Evolutionary conservation across 2,888 invertebrate genomes (phyloP).

Genomic region (Aproaerema taeniolella): DNA sequence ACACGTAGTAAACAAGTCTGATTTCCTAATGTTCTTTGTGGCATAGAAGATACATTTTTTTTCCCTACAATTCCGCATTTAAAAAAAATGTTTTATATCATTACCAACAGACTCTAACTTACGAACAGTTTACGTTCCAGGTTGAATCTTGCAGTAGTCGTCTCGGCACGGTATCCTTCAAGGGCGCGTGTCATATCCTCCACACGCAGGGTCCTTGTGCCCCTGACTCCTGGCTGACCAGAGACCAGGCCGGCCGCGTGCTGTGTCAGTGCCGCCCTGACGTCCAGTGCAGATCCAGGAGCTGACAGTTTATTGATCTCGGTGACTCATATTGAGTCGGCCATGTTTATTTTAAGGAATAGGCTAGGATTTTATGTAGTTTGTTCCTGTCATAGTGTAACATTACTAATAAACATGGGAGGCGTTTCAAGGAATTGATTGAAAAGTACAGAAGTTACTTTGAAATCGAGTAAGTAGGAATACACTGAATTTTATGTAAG

Average conservation of each 20-base stretch:
- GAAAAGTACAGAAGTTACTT: too few species aligned
- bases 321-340: constrained; percentile 7
- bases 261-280: constrained; percentile 79
- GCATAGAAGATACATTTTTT: too few species aligned
- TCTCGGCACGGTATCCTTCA: constrained; percentile 80
- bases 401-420: too few species aligned
- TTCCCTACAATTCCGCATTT: too few species aligned
- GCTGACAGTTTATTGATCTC: constrained; percentile 9
- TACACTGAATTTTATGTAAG: too few species aligned
- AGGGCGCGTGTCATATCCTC: constrained; percentile 85
- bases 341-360: constrained; percentile 2
- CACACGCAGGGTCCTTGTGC: constrained; percentile 88
- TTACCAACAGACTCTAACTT: neutral
- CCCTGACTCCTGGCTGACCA: constrained; percentile 77
- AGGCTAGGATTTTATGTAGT: neutral
- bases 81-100: neutral
- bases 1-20: too few species aligned
- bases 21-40: too few species aligned
- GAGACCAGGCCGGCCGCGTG: constrained; percentile 53
- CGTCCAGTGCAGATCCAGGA: neutral
- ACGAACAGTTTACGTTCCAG: constrained; percentile 32
- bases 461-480: too few species aligned
- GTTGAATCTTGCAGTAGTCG: constrained; percentile 74
- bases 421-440: too few species aligned
- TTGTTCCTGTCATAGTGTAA: too few species aligned